Evolutionary conservation across 2,797 vertebrate species (phyloP).

Genomic region (Leptodactylus fallax): DNA sequence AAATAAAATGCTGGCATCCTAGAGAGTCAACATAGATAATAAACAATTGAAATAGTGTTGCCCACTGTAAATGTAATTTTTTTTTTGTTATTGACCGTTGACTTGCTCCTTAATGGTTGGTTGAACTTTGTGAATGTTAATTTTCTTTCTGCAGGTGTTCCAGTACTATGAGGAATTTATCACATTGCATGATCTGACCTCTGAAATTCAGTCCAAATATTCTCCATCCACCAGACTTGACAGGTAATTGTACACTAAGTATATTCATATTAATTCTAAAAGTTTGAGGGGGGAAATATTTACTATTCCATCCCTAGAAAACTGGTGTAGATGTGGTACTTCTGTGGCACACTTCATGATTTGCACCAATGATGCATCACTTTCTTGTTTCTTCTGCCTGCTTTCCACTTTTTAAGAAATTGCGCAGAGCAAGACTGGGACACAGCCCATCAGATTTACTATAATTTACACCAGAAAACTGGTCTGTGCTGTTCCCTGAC

Average conservation of each 20-base stretch:
- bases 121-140: background rate
- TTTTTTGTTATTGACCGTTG: background rate
- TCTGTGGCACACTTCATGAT: too few relatives aligned
- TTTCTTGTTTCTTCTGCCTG: too few relatives aligned
- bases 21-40: background rate
- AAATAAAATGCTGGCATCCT: slow-evolving; percentile 3
- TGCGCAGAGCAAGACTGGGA: too few relatives aligned
- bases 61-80: background rate
- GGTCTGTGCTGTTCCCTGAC: too few relatives aligned
- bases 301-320: too few relatives aligned
- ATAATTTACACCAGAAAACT: too few relatives aligned
- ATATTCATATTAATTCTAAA: background rate
- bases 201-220: slow-evolving; percentile 12
- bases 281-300: background rate
- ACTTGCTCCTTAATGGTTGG: background rate
- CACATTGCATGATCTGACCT: slow-evolving; percentile 27
- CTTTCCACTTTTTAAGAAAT: too few relatives aligned
- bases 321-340: too few relatives aligned
- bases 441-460: too few relatives aligned
- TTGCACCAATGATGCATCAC: too few relatives aligned
- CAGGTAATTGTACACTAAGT: slow-evolving; percentile 23
- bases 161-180: slow-evolving; percentile 28
- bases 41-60: background rate
- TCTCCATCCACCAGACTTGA: background rate
- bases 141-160: slow-evolving; percentile 1